A percentile compares a stretch with the other conserved stretches of the same genome.
Conservation (phyloP, 2,888 invertebrate species). For the Lordiphosa fenestrarum region DNA sequence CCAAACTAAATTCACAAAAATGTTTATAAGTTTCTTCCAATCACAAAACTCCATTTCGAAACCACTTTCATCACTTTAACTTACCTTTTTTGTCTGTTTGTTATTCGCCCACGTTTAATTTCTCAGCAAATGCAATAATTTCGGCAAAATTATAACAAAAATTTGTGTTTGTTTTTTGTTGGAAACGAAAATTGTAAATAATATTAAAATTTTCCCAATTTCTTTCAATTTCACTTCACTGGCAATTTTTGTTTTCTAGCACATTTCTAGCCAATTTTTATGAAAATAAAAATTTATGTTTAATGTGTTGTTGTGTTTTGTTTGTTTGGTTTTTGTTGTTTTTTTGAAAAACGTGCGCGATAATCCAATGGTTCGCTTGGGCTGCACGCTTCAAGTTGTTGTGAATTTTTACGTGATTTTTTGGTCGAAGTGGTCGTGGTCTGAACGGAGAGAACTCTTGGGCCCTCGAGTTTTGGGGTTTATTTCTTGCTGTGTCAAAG, state of each 20-base stretch:
- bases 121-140: background rate
- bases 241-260: slow-evolving; percentile 12
- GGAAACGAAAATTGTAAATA: slow-evolving; percentile 3
- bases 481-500: slow-evolving; percentile 17
- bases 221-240: slow-evolving; percentile 48
- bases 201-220: slow-evolving; percentile 8
- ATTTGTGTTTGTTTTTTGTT: slow-evolving; percentile 17
- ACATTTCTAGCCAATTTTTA: slow-evolving; percentile 55
- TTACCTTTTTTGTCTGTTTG: slow-evolving; percentile 21
- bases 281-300: slow-evolving; percentile 23
- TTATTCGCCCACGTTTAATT: background rate
- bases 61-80: slow-evolving; percentile 11
- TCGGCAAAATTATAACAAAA: slow-evolving; percentile 13
- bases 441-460: slow-evolving; percentile 27
- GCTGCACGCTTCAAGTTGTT: slow-evolving; percentile 75
- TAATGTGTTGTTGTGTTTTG: slow-evolving; percentile 17
- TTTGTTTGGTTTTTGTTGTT: background rate
- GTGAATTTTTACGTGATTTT: slow-evolving; percentile 59
- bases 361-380: slow-evolving; percentile 78
- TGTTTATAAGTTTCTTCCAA: too few relatives aligned
- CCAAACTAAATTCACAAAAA: too few relatives aligned
- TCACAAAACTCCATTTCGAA: background rate
- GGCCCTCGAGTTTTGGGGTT: slow-evolving; percentile 18
- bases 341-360: slow-evolving; percentile 71
- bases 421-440: slow-evolving; percentile 27